Percentiles rank a stretch among this genome's conserved stretches.
These are phyloP conservation scores for Heliconius hermathena DNA, from an alignment of 1,140 invertebrate species.

Conservation along the genomic window DNA sequence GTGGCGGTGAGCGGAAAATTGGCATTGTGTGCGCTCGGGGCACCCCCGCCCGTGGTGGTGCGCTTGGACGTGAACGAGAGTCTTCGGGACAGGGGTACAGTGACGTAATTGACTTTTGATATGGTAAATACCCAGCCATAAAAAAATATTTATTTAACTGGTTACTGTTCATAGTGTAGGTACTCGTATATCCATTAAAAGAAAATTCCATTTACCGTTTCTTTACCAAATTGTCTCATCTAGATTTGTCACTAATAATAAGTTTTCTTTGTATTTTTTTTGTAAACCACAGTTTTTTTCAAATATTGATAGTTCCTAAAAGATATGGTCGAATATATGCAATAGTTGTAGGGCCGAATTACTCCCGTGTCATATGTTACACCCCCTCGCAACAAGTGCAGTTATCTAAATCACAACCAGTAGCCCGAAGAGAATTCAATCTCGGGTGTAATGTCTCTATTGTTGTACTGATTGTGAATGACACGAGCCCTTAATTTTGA, in stretches of 20 bases:
- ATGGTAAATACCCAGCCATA: conserved; percentile 19
- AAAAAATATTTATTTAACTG: not conserved
- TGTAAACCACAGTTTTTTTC: not conserved
- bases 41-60: conserved; percentile 46
- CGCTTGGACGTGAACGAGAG: conserved; percentile 51
- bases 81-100: conserved; percentile 39
- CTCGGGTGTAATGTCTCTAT: conserved; percentile 68
- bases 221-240: not conserved
- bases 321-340: not conserved
- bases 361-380: conserved; percentile 66
- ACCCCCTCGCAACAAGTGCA: conserved; percentile 71
- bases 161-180: no score
- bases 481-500: conserved; percentile 51
- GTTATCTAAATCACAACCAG: conserved; percentile 72
- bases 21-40: conserved; percentile 63
- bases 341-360: conserved; percentile 43
- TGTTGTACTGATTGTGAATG: conserved; percentile 54
- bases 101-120: conserved; percentile 45
- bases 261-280: no score
- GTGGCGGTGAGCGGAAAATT: conserved; percentile 80
- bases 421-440: conserved; percentile 59
- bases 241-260: not conserved
- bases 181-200: not conserved
- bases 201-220: not conserved
- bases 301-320: not conserved